These are phyloP conservation scores for Orthosia cruda DNA, from an alignment of 2,888 invertebrate species.

Conservation along the genomic window DNA sequence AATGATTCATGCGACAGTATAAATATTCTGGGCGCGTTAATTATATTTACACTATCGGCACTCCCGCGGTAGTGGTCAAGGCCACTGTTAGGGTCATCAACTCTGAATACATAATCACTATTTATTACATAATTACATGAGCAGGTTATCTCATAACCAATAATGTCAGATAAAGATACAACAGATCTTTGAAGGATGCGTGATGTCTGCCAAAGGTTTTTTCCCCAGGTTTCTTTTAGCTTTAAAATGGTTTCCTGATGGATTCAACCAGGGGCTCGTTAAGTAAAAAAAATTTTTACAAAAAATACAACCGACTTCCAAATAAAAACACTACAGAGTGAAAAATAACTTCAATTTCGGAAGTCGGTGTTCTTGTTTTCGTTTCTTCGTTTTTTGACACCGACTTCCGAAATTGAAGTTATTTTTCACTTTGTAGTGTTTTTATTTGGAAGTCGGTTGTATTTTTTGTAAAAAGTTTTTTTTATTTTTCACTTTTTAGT, in stretches of 20 bases:
- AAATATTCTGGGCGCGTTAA: conserved; percentile 55
- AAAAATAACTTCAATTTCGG: too few relatives aligned
- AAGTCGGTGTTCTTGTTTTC: too few relatives aligned
- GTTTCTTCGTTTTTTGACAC: too few relatives aligned
- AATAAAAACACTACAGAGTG: too few relatives aligned
- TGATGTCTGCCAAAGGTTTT: not conserved
- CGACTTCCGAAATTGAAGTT: too few relatives aligned
- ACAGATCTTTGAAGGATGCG: not conserved
- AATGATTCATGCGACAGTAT: conserved; percentile 60
- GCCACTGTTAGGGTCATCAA: conserved; percentile 46
- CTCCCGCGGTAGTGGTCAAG: conserved; percentile 60
- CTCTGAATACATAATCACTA: conserved; percentile 34
- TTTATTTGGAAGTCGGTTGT: too few relatives aligned
- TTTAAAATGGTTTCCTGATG: not conserved
- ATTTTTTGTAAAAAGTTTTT: too few relatives aligned
- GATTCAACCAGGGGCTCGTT: too few relatives aligned
- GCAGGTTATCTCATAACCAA: conserved; percentile 26
- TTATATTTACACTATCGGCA: conserved; percentile 61
- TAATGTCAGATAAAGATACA: not conserved
- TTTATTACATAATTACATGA: conserved; percentile 25
- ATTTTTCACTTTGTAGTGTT: too few relatives aligned
- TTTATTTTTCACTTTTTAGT: too few relatives aligned
- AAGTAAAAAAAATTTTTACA: too few relatives aligned
- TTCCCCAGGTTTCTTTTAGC: not conserved
- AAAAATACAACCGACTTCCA: too few relatives aligned